Base-by-base conservation (phyloP, 2,888 invertebrate species). In the Lithophane leautieri region DNA sequence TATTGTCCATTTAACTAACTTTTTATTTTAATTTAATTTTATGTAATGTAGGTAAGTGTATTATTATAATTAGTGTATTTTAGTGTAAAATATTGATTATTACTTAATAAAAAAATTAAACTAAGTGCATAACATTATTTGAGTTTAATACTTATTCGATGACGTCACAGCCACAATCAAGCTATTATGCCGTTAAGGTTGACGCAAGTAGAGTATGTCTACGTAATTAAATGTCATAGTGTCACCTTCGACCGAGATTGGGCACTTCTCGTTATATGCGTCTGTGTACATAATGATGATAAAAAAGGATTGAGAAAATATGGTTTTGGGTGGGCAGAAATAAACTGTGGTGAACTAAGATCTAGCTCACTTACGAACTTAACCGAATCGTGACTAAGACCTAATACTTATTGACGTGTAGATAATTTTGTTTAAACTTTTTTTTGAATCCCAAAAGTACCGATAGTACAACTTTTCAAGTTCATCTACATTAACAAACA, bases 191-290 rank as follows among this genome's bases (percentile, higher is more conserved):
- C 42, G 9, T 50, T 28, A 50, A 19, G 50, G 44, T n/a, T 80
- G 73, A 80, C 73, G 73, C 54, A 63, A 44, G 22, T 42, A 56
- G 14, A 40, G 25, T 3, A 56, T 79, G 42, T 7, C 22, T 54
- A 70, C 19, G 16, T 58, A 72, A 75, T 74, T 50, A 25, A 34
- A 50, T 72, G 62, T 63, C 80, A 28, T 40, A 25, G 22, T 34
- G 81, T 78, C 74, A 80, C 80, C 80, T 80, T 73, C 25, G 34
- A 19, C 25, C 3, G 25, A 80, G 63, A 65, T 81, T 52, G 50
- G 63, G 25, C 25, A 40, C 16, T 80, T 80, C 22, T 77, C 42
- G 28, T 71, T 40, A 54, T 47, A 19, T 61, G 40, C 34, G 60
- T 56, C 2, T 79, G 54, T 22, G 22, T 34, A 22, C 22, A 6